A percentile compares a stretch with the other conserved stretches of the same genome.
Evolutionary conservation across 1,140 invertebrate species (phyloP).

Genomic region (Pteromalus puparum): DNA sequence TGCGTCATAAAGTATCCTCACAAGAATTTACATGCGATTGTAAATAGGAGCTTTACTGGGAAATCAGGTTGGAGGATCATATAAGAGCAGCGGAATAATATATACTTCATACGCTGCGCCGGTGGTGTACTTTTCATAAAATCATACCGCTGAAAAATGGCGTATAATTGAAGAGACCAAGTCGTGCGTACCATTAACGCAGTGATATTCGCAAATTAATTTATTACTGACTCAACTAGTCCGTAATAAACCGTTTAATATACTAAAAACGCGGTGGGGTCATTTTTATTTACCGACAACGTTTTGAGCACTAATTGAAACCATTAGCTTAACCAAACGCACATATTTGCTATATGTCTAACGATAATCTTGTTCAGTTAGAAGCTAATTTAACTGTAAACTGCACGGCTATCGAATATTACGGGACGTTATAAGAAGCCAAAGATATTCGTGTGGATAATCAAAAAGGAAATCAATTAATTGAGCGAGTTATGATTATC

Average conservation of each 20-base stretch:
- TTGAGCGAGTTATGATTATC: not conserved
- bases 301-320: not conserved
- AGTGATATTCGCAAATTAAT: slow-evolving; percentile 33
- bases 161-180: slow-evolving; percentile 5
- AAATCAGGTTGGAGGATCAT: slow-evolving; percentile 37
- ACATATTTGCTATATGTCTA: not conserved
- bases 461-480: not conserved
- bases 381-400: not conserved
- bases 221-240: slow-evolving; percentile 10
- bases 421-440: not conserved
- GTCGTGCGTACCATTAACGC: not conserved
- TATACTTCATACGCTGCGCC: slow-evolving; percentile 10
- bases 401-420: not conserved
- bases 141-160: not conserved
- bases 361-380: not conserved
- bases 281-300: not conserved
- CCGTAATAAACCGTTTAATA: slow-evolving; percentile 30
- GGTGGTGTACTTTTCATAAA: slow-evolving; percentile 7
- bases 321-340: not conserved
- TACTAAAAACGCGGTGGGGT: slow-evolving; percentile 15
- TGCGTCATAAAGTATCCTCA: not conserved
- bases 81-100: slow-evolving; percentile 12
- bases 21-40: slow-evolving; percentile 35
- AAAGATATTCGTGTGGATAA: too few relatives aligned
- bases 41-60: slow-evolving; percentile 10